Conservation (phyloP, 2,113 vertebrate species). For the Indicator maculatus region DNA sequence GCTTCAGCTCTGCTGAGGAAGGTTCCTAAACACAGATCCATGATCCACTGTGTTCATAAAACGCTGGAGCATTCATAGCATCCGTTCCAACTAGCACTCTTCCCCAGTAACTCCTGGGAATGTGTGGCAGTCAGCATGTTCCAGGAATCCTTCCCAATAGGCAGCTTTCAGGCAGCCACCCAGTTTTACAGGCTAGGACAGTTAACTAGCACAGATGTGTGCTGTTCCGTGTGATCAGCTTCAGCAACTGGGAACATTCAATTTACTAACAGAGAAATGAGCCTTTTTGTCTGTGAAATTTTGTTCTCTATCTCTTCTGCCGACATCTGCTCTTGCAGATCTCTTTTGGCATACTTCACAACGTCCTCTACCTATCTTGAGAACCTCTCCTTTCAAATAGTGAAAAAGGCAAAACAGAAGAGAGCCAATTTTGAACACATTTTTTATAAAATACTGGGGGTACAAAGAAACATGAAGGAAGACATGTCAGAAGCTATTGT, state of each 20-base stretch:
- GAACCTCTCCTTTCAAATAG: neutral
- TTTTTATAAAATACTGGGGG: neutral
- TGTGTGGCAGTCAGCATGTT: slow-evolving; percentile 27
- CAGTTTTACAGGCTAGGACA: neutral
- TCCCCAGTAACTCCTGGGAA: slow-evolving; percentile 31
- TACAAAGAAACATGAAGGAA: neutral
- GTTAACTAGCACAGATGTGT: neutral
- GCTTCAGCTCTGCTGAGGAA: neutral
- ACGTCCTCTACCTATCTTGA: neutral
- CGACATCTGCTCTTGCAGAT: neutral
- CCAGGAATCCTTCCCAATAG: slow-evolving; percentile 31
- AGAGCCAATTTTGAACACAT: neutral
- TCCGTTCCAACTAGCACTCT: neutral
- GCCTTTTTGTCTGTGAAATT: neutral
- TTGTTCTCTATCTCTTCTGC: neutral
- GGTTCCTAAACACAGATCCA: neutral
- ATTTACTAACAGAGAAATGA: neutral
- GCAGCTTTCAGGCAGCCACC: slow-evolving; percentile 36
- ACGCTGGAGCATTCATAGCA: neutral
- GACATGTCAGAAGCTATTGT: fast-evolving
- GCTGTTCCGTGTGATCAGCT: neutral
- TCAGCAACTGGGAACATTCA: neutral
- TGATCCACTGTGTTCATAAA: neutral
- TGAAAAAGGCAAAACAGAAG: neutral
- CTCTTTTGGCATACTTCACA: neutral